Conservation (phyloP, 2,113 vertebrate genomes). For the Stegastes partitus region DNA sequence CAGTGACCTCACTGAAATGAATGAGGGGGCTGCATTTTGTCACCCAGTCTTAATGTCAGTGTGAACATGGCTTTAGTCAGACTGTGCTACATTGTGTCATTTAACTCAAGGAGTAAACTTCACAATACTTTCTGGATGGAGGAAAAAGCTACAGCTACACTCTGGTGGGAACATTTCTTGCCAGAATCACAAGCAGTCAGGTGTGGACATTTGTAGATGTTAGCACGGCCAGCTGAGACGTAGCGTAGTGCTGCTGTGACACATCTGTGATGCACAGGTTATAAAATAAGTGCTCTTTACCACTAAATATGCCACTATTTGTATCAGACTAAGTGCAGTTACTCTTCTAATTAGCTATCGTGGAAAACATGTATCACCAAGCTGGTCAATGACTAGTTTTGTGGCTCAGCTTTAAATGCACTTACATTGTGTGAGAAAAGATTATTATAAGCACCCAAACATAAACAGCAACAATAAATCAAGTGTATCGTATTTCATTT, state of each 20-base stretch:
- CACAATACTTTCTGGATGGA: not conserved
- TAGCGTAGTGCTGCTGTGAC: not conserved
- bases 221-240: not conserved
- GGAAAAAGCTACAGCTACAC: not conserved
- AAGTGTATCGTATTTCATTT: conserved; percentile 6
- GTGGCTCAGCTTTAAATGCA: not conserved
- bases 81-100: not conserved
- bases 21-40: conserved; percentile 26
- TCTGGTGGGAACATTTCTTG: not conserved
- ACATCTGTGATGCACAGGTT: not conserved
- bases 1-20: conserved; percentile 47
- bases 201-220: not conserved
- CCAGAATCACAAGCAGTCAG: not conserved
- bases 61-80: conserved; percentile 26
- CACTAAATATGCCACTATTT: not conserved
- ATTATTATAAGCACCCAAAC: not conserved
- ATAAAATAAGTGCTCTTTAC: not conserved
- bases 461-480: conserved; percentile 2
- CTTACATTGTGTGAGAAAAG: not conserved
- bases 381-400: conserved; percentile 5
- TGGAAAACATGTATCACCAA: not conserved
- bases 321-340: not conserved
- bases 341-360: not conserved
- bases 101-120: not conserved
- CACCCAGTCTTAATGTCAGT: conserved; percentile 25